phyloP scores from a whole-genome alignment of 2,797 vertebrate species.

The Strix occidentalis region DNA sequence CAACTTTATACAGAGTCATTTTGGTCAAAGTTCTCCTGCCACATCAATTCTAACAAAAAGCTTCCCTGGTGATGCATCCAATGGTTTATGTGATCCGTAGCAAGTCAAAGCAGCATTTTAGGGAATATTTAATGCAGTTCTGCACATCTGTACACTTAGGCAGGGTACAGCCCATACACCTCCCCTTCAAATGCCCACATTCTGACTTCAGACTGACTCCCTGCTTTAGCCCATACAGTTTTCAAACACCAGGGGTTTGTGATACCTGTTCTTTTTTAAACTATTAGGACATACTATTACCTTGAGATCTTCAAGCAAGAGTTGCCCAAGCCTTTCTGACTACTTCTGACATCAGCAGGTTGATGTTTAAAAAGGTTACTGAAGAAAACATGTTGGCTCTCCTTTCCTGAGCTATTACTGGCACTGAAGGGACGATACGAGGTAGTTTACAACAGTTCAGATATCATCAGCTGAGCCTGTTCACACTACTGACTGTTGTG shows the following conservation, averaged over 20 bases:
- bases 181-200: background rate
- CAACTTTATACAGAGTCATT: background rate
- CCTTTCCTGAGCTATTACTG: background rate
- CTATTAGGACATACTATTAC: accelerated
- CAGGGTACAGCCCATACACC: too few relatives aligned
- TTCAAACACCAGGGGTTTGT: background rate
- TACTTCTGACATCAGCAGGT: background rate
- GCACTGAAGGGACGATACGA: background rate
- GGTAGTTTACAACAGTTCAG: background rate
- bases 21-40: background rate
- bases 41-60: background rate
- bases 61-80: background rate
- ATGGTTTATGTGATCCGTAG: background rate
- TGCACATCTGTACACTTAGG: accelerated
- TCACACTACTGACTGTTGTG: background rate
- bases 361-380: background rate
- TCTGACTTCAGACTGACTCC: background rate
- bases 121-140: background rate
- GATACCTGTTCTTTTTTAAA: background rate
- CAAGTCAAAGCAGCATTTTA: background rate
- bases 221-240: background rate
- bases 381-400: background rate
- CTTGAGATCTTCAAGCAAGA: background rate
- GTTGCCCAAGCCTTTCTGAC: background rate
- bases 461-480: background rate